Conservation (phyloP, 2,797 vertebrate genomes). For the Leontocebus nigricollis region DNA sequence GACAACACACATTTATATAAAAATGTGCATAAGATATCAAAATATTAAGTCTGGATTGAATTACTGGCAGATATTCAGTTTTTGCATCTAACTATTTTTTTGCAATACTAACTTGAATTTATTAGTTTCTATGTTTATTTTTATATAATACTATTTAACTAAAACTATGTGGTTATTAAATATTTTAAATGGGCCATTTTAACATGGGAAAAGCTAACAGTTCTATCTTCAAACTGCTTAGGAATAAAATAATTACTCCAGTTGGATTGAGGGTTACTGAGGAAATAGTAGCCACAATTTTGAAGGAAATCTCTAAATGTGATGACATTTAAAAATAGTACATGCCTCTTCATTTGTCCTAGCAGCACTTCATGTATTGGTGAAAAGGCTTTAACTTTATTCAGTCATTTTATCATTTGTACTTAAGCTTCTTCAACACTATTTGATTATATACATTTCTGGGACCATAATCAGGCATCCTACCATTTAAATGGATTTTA, state of each 20-base stretch:
- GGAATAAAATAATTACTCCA: not conserved
- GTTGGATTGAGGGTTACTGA: not conserved
- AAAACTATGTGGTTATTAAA: not conserved
- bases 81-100: not conserved
- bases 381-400: slow-evolving; percentile 47
- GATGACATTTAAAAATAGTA: not conserved
- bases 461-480: slow-evolving; percentile 79
- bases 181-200: slow-evolving; percentile 11
- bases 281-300: not conserved
- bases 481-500: slow-evolving; percentile 89
- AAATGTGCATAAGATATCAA: not conserved
- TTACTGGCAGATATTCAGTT: not conserved
- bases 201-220: not conserved
- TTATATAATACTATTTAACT: not conserved
- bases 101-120: not conserved
- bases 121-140: not conserved
- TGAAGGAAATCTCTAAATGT: slow-evolving; percentile 20
- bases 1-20: slow-evolving; percentile 33
- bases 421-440: slow-evolving; percentile 71
- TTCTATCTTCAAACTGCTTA: not conserved
- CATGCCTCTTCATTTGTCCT: not conserved
- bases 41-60: not conserved
- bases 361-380: not conserved
- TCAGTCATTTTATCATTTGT: slow-evolving; percentile 54
- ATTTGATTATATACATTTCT: slow-evolving; percentile 80